Conservation (phyloP, 2,888 invertebrate genomes). For the Drosophila cracens region DNA sequence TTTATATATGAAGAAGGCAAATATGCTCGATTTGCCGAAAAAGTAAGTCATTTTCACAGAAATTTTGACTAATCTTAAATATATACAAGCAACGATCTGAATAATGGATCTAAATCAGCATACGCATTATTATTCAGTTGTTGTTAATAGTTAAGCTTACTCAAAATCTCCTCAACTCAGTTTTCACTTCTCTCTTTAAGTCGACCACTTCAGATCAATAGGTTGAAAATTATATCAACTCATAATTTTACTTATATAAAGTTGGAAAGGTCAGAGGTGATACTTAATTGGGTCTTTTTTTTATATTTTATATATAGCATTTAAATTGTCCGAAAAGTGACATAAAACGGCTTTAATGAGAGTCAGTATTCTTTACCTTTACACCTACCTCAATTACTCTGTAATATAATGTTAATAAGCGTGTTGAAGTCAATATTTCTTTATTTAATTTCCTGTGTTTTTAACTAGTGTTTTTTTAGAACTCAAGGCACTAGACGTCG, state of each 20-base stretch:
- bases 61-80: not conserved
- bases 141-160: not conserved
- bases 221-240: not conserved
- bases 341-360: too few species aligned
- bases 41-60: slow-evolving; percentile 85
- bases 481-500: slow-evolving; percentile 91
- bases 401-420: not conserved
- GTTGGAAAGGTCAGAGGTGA: not conserved
- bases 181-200: not conserved
- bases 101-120: too few species aligned
- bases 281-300: not conserved
- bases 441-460: slow-evolving; percentile 13
- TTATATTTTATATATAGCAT: not conserved
- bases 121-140: too few species aligned
- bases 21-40: slow-evolving; percentile 96
- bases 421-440: not conserved
- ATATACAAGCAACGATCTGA: too few species aligned
- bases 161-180: not conserved
- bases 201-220: not conserved
- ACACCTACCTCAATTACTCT: not conserved
- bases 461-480: slow-evolving; percentile 88
- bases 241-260: not conserved
- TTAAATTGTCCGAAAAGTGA: not conserved
- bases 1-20: slow-evolving; percentile 96
- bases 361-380: not conserved